Base-by-base conservation (phyloP, 2,113 vertebrate species). In the Platysteira castanea region DNA sequence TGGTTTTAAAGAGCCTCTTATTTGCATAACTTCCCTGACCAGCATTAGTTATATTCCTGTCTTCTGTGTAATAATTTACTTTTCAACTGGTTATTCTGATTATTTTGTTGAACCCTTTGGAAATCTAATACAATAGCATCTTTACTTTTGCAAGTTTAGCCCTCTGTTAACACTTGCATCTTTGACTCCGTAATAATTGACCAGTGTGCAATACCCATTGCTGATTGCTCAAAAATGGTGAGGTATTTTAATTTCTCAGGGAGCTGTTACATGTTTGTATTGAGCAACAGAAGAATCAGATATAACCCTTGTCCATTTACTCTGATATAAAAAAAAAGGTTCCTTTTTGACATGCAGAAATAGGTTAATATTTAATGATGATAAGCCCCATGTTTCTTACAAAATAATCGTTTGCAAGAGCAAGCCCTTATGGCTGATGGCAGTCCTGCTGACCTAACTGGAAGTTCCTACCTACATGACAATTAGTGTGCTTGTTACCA, bases 291-390 rank as follows among this genome's bases (percentile, higher is more conserved):
- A 56, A 54, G 44, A 73, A 69, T 91, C 47, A 22, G 1, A 61
- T 85, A 76, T 69, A 95, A 96, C 85, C 87, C 75, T 89, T 89
- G 87, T 54, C 56, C 60, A 14, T 82, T 89, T 90, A 83, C 53
- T 49, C 31, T 82, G 54, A 53, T 78, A 52, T 20, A 5, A 74
- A 65, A 93, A 77, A 59, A 64, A 74, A 14, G 3, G 2, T 65
- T 79, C 27, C 10, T 70, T 81, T 95, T 92, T 84, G 61, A 80
- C 11, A 15, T 80, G 42, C 70, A 39, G 64, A 65, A 39, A 41
- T 54, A 16, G 31, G 95, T 96, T 95, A 93, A 95, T 90, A 73
- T 89, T 94, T 95, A 86, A 91, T 84, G 18, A 39, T 49, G 63
- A 90, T 91, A 94, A 74, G 49, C 22, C 13, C 18, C 4, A 6